phyloP scores from a whole-genome alignment of 1,140 invertebrate species.

The Drosophila virilis region DNA sequence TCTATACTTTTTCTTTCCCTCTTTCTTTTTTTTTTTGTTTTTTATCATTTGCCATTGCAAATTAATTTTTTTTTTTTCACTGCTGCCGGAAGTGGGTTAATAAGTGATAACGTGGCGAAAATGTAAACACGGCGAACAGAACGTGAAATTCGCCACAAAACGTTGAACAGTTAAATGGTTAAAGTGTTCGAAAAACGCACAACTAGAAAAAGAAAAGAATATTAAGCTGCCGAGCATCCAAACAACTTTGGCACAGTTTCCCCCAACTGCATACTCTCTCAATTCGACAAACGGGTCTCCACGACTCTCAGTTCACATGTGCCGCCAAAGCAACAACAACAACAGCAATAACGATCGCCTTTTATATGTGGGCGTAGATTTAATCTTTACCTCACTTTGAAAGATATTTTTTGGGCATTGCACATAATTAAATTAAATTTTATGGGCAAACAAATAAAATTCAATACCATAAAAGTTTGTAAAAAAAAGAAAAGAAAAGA shows the following conservation, averaged over 20 bases:
- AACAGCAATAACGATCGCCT: neutral
- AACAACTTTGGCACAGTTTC: conserved; percentile 46
- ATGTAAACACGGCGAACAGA: conserved; percentile 61
- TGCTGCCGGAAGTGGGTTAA: conserved; percentile 73
- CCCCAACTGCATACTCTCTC: neutral
- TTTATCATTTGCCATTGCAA: conserved; percentile 55
- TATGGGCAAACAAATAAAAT: conserved; percentile 39
- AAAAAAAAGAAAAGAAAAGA: too few relatives aligned
- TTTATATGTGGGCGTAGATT: conserved; percentile 8
- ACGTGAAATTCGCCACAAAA: conserved; percentile 53
- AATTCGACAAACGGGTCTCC: neutral
- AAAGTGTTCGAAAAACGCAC: conserved; percentile 2
- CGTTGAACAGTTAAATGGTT: conserved; percentile 40
- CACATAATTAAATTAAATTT: conserved; percentile 39
- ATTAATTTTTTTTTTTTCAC: conserved; percentile 72
- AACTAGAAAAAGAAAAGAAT: conserved; percentile 21
- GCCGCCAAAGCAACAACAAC: conserved; percentile 1
- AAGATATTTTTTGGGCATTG: conserved; percentile 18
- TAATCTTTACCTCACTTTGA: conserved; percentile 24
- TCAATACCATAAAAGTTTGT: neutral
- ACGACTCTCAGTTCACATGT: conserved; percentile 4
- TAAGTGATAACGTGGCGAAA: conserved; percentile 74
- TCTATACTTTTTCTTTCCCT: neutral
- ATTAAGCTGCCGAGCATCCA: conserved; percentile 21
- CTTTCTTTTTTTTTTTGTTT: conserved; percentile 5